Base-by-base conservation (phyloP, 2,797 vertebrate genomes). In the Rousettus madagascariensis region DNA sequence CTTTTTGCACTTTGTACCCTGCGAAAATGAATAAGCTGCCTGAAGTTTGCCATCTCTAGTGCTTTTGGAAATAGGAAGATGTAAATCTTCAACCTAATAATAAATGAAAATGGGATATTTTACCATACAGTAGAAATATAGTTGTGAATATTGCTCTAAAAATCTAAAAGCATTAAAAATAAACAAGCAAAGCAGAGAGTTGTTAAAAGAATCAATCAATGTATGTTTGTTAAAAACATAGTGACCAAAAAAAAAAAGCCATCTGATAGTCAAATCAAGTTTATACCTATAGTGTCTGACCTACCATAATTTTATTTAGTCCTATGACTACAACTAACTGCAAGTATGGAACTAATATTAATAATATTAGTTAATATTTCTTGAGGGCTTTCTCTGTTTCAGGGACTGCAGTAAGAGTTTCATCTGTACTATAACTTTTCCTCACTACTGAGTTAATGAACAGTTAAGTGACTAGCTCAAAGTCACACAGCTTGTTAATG, bases 61-160 rank as follows among this genome's bases (percentile, higher is more conserved):
- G 55, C 68, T 91, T 95, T 91, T 57, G 46, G 41, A 97, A 96
- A 74, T 6, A 91, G 78, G 13, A 38, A 91, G 83, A 93, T 92
- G 90, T 51, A 93, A 86, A 95, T 94, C 36, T 71, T 69, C 46
- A 86, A 78, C n/a, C 12, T 26, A 78, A 75, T 84, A 75, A 94
- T 95, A 95, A 93, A 92, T 74, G 30, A 94, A 68, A 96, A 49
- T 61, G 69, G 30, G 12, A 61, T 57, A 38, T 91, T 88, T 94
- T 79, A 84, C 66, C 36, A 75, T 20, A 57, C 2, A 72, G n/a
- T 90, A 79, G 79, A 96, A 96, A 96, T n/a, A 41, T 4, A 85
- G 26, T 66, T 36, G 24, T 75, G 74, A 77, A 66, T 90, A 86
- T 71, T 92, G 43, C 55, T 91, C 15, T 79, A 93, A 91, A 95